phyloP scores from a whole-genome alignment of 2,888 invertebrate species.

The Agriopis leucophaearia region DNA sequence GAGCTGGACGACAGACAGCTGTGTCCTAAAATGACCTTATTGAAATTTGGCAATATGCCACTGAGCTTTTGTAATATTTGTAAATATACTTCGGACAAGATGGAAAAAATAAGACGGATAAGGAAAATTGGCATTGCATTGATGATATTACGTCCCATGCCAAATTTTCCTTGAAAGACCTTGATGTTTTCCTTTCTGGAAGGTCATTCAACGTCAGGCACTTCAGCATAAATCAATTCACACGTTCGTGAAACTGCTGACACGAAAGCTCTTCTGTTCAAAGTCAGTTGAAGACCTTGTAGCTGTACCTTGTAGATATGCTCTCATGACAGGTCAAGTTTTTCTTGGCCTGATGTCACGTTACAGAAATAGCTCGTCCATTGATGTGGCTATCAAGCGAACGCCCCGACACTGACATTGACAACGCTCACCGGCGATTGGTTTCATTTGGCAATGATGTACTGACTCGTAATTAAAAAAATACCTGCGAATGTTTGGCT shows the following conservation, averaged over 20 bases:
- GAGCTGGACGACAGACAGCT: slow-evolving; percentile 5
- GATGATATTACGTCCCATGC: not conserved
- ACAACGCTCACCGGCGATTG: slow-evolving; percentile 51
- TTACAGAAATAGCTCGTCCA: slow-evolving; percentile 72
- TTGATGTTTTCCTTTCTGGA: slow-evolving; percentile 13
- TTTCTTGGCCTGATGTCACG: slow-evolving; percentile 73
- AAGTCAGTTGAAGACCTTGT: slow-evolving; percentile 51
- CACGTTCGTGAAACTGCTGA: slow-evolving; percentile 15
- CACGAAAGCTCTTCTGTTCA: slow-evolving; percentile 46
- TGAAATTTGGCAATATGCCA: slow-evolving; percentile 23
- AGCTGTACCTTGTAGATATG: slow-evolving; percentile 52
- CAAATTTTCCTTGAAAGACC: slow-evolving; percentile 1
- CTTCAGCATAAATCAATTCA: slow-evolving; percentile 15
- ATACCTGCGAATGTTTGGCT: slow-evolving; percentile 47
- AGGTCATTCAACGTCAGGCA: slow-evolving; percentile 10
- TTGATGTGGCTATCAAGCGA: slow-evolving; percentile 74
- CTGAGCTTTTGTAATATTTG: not conserved
- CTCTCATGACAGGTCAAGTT: slow-evolving; percentile 68
- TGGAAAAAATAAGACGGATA: slow-evolving; percentile 6
- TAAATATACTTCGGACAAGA: not conserved
- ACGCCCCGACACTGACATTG: slow-evolving; percentile 83
- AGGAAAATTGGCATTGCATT: slow-evolving; percentile 20
- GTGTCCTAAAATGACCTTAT: slow-evolving; percentile 11
- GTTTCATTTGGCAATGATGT: slow-evolving; percentile 69
- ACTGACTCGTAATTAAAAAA: slow-evolving; percentile 42